phyloP scores from a whole-genome alignment of 2,113 vertebrate genomes.

The Ophthalmolycus amberensis region DNA sequence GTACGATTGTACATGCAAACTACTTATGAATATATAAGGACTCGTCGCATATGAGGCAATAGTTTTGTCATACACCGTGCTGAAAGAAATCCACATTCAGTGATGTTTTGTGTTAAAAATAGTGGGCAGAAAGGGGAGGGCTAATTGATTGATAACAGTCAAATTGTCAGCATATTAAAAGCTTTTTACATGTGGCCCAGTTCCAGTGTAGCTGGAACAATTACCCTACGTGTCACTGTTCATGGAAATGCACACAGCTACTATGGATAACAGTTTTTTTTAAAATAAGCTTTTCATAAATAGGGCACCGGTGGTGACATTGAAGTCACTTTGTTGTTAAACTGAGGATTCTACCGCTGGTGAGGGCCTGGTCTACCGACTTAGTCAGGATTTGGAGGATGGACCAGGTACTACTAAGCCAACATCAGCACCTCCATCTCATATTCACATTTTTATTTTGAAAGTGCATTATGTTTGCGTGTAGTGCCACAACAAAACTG shows the following conservation, averaged over 20 bases:
- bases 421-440: constrained; percentile 1
- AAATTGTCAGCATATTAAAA: neutral
- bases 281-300: neutral
- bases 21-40: too few species aligned
- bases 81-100: neutral
- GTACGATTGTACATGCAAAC: neutral
- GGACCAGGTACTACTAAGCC: neutral
- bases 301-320: neutral
- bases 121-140: neutral
- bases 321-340: neutral
- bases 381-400: neutral
- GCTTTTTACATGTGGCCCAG: neutral
- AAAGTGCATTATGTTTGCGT: too few species aligned
- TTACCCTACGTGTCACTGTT: neutral
- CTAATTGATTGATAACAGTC: too few species aligned
- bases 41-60: neutral
- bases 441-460: neutral
- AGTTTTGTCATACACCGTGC: neutral
- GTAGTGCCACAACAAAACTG: too few species aligned
- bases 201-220: constrained; percentile 20
- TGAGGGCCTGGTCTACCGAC: neutral
- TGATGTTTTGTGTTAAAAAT: neutral
- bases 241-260: neutral
- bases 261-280: neutral
- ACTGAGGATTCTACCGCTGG: neutral